Conservation (phyloP, 2,888 invertebrate species). For the Drosophila stalkeri region DNA sequence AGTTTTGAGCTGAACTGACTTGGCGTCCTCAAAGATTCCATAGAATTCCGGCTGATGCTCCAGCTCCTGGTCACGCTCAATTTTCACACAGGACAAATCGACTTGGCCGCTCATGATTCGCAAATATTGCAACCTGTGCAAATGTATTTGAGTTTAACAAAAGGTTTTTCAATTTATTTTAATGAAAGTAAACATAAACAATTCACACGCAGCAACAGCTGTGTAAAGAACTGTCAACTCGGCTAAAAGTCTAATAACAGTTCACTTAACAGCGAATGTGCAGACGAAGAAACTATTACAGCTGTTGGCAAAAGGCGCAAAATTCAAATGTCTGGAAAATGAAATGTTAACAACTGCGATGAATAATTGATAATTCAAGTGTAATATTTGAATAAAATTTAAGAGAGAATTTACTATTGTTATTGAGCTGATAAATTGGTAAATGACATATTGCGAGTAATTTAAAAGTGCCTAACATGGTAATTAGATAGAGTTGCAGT, state of each 20-base stretch:
- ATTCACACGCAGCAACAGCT: constrained; percentile 28
- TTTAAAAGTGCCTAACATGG: not conserved
- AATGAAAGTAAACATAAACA: constrained; percentile 8
- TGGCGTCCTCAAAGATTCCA: not conserved
- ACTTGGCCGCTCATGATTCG: constrained; percentile 8
- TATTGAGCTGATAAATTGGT: no score
- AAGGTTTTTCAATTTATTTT: not conserved
- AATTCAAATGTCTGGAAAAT: not conserved
- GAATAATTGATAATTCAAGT: no score
- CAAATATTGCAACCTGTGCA: not conserved
- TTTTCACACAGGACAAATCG: constrained; percentile 29
- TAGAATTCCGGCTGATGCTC: not conserved
- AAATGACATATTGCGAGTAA: not conserved
- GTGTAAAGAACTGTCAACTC: not conserved
- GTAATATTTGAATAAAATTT: no score
- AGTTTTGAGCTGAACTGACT: not conserved
- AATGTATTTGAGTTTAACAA: not conserved
- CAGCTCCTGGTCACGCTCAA: constrained; percentile 5
- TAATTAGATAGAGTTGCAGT: not conserved
- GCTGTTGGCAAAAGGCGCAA: not conserved
- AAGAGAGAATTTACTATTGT: no score
- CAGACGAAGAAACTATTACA: not conserved
- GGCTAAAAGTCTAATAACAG: not conserved
- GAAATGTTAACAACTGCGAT: not conserved
- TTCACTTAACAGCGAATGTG: not conserved